Base-by-base conservation (phyloP, 37 sponge, comb jelly and placozoan species). In the Hexactinellida sp. region DNA sequence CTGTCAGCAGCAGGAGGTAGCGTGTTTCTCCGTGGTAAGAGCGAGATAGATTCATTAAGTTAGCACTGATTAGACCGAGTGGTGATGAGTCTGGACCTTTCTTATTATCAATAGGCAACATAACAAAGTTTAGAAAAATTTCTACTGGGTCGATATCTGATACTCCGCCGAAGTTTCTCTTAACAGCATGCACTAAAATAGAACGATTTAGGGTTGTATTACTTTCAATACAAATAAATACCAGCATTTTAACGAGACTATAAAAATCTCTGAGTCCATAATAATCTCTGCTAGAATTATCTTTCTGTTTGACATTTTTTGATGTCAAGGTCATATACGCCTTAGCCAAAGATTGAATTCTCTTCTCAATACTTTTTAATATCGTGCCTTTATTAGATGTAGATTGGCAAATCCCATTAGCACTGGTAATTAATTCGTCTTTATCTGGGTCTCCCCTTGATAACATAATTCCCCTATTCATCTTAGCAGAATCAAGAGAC, bases 401-500 rank as follows among this genome's bases (percentile, higher is more conserved):
- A 24, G 76, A 63, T 63, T 63, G 32, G 9, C 39, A 55, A 23
- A 85, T 86, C 10, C 88, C 84, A 85, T 37, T 39, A 21, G 97
- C 97, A 92, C 92, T 93, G 32, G 87, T 10, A 0, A 54, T 84
- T 32, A 96, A 88, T 38, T 96, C 94, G 0, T 89, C 54, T 24
- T 23, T 39, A 76, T 86, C 88, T 38, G 97, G 97, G 36, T 89
- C 88, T 63, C 92, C 94, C 85, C 97, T 91, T 35, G 91, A 91
- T 13, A 96, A 88, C 91, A 93, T 93, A 35, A 96, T 91, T 36
- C 98, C 98, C 85, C 98, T 54, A 85, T 97, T 97, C 98, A 97
- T 97, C 87, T 97, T 97, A 36, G 98, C 98, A 37, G 98, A 95
- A 85, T 97, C 98, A 36, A 97, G 89, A 0, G 98, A 93, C 98